These are phyloP conservation scores for Enteromius fasciolatus DNA, from an alignment of 2,797 vertebrate species.

Conservation along the genomic window DNA sequence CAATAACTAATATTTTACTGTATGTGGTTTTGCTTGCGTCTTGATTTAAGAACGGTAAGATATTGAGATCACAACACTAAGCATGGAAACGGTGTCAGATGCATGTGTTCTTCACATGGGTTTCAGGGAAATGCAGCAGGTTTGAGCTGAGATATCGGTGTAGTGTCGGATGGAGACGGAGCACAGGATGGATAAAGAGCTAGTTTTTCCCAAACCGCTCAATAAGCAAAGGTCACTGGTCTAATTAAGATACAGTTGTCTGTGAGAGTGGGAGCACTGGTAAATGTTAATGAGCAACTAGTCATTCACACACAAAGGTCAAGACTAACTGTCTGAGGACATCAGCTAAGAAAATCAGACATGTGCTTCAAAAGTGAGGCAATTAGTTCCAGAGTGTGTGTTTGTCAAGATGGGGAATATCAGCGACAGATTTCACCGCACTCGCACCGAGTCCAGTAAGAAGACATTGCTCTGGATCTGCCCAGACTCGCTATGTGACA, in stretches of 20 bases:
- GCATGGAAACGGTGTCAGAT: background rate
- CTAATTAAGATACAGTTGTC: slow-evolving; percentile 77
- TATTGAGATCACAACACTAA: background rate
- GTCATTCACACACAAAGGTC: slow-evolving; percentile 76
- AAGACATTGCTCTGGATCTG: too few species aligned
- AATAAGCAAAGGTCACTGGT: slow-evolving; percentile 81
- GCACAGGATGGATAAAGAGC: slow-evolving; percentile 44
- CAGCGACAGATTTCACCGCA: background rate
- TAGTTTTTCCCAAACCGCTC: slow-evolving; percentile 72
- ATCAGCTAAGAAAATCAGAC: slow-evolving; percentile 53
- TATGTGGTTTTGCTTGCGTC: background rate
- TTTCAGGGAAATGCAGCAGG: background rate
- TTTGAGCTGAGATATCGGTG: slow-evolving; percentile 33
- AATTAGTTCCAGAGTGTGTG: slow-evolving; percentile 31
- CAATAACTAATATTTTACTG: background rate
- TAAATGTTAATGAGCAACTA: slow-evolving; percentile 82
- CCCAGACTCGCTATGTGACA: too few species aligned
- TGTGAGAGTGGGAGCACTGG: slow-evolving; percentile 63
- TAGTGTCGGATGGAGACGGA: slow-evolving; percentile 38
- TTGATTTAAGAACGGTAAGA: background rate
- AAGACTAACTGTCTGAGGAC: slow-evolving; percentile 64
- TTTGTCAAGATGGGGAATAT: slow-evolving; percentile 25
- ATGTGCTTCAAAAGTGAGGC: slow-evolving; percentile 44
- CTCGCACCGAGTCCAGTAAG: background rate
- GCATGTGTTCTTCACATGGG: background rate